These are phyloP conservation scores for Myiagra hebetior DNA, from an alignment of 2,113 vertebrate species.

Conservation along the genomic window DNA sequence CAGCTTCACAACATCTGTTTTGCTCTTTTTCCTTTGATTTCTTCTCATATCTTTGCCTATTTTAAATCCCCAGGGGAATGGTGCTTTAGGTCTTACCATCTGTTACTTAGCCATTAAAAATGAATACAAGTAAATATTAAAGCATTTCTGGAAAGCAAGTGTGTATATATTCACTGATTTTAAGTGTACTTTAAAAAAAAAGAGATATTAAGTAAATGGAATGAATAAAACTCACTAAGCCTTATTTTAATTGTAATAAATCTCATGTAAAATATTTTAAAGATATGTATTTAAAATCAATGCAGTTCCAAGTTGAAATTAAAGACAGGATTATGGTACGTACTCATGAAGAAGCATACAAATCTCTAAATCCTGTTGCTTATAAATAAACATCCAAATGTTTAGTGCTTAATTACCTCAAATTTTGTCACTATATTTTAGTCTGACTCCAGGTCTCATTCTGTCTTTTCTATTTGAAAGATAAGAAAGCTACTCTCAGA, in stretches of 20 bases:
- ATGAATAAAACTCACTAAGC: background rate
- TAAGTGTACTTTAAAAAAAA: background rate
- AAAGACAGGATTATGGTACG: background rate
- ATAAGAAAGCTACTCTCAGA: background rate
- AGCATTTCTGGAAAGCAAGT: background rate
- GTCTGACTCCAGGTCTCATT: background rate
- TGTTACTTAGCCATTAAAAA: slow-evolving; percentile 10
- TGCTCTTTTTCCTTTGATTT: background rate
- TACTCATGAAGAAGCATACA: background rate
- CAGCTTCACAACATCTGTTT: slow-evolving; percentile 38
- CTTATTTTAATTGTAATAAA: background rate
- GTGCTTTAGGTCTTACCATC: slow-evolving; percentile 26
- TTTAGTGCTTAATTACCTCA: background rate
- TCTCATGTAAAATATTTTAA: background rate
- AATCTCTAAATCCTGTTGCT: background rate
- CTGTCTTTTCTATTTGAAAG: background rate
- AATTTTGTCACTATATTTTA: background rate
- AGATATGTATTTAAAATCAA: background rate
- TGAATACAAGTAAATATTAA: slow-evolving; percentile 10
- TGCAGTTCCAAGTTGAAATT: background rate
- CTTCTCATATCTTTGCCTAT: background rate
- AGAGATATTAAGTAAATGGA: background rate
- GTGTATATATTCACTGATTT: background rate
- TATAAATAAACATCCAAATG: background rate
- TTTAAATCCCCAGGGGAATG: background rate